phyloP scores from a whole-genome alignment of 2,797 vertebrate genomes.

The Alectoris magna region DNA sequence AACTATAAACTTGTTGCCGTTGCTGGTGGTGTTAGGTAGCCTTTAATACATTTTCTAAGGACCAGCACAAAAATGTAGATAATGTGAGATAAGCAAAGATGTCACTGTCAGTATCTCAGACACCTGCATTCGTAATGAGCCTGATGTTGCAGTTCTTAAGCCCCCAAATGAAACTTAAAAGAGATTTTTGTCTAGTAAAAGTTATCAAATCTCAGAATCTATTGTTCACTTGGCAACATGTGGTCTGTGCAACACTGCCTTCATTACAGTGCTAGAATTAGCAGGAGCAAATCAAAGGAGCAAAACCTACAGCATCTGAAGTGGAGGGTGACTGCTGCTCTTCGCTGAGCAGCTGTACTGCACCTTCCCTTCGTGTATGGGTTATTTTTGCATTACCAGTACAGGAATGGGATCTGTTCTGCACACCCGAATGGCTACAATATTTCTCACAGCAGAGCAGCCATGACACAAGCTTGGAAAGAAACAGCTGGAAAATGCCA shows the following conservation, averaged over 20 bases:
- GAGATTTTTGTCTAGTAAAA: not conserved
- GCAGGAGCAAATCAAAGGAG: not conserved
- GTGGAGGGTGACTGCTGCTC: not conserved
- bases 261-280: not conserved
- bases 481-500: slow-evolving; percentile 44
- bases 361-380: fast-evolving
- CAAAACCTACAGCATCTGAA: not conserved
- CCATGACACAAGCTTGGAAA: not conserved
- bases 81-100: fast-evolving
- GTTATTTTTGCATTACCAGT: not conserved
- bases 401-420: not conserved
- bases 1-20: not conserved
- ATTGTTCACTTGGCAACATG: not conserved
- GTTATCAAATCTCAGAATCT: not conserved
- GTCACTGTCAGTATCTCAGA: not conserved
- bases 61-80: not conserved
- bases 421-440: not conserved
- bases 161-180: not conserved
- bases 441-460: not conserved
- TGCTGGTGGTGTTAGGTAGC: not conserved
- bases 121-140: not conserved
- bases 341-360: not conserved
- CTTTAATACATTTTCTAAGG: not conserved
- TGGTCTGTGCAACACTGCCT: not conserved
- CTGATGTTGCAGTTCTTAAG: not conserved